Base-by-base conservation (phyloP, 2,797 vertebrate genomes). In the Leptoclinus maculatus region DNA sequence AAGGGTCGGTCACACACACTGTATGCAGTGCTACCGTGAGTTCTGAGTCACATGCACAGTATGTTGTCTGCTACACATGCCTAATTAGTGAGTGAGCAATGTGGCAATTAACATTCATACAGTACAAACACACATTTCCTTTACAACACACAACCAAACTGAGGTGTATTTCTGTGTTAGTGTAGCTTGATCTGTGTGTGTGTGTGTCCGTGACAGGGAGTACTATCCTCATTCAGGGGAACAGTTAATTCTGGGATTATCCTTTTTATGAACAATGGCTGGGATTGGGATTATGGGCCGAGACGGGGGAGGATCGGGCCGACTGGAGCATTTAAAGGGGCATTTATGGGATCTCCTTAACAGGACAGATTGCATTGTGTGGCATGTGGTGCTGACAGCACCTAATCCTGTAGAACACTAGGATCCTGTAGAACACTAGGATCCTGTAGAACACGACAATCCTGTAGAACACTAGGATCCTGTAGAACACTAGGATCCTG, bases 241-340 rank as follows among this genome's bases (percentile, higher is more conserved):
- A 77, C 71, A 81, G 74, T 84, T 86, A 81, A 86, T 79, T 80
- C 73, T 54, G 51, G 81, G 83, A 88, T 87, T 86, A 88, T 84
- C 80, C 66, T 56, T 75, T 79, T 57, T 38, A 69, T 83, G 76
- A 83, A 88, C 83, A 86, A 87, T 85, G 83, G 62, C 76, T 81
- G 68, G 79, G 76, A 76, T 69, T 87, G 79, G 88, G 84, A 88
- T 87, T 84, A 84, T 29, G 51, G 69, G 9, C 23, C 23, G 68
- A 77, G 58, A 58, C 66, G 72, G 78, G 71, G 80, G 68, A 60
- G 72, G 80, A 45, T 11, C n/a, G 58, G 66, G 59, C 29, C 19
- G 10, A 56, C 34, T 34, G 66, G 27, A 56, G 74, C 71, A 66
- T 74, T 88, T 79, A 76, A 71, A 69, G 59, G 45, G n/a, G 68